Conservation (phyloP, 2,888 invertebrate species). For the Cephus sareptanus region DNA sequence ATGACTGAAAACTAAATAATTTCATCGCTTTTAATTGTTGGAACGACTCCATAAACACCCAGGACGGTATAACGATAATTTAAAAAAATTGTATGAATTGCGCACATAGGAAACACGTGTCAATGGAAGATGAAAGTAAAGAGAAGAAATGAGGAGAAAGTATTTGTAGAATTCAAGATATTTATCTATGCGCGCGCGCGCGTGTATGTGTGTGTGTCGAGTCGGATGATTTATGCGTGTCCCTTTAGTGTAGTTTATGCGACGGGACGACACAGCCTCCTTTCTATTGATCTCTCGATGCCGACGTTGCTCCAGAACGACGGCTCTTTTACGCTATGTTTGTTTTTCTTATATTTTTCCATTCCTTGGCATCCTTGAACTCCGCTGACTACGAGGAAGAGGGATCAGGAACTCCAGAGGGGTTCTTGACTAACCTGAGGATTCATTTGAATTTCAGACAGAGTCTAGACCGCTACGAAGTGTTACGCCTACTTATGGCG, state of each 20-base stretch:
- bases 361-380: neutral
- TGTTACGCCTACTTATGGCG: neutral
- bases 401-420: neutral
- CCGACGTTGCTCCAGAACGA: neutral
- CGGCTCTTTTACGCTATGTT: neutral
- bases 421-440: constrained; percentile 5
- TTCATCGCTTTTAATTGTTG: too few relatives aligned
- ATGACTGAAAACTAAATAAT: neutral
- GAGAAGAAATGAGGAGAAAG: neutral
- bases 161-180: neutral
- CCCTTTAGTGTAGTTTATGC: neutral
- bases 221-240: neutral
- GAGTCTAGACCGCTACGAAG: constrained; percentile 39
- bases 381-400: neutral
- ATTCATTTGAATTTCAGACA: constrained; percentile 39
- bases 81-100: neutral
- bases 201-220: neutral
- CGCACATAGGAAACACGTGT: neutral
- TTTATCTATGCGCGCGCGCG: constrained; percentile 19
- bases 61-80: neutral
- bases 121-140: neutral
- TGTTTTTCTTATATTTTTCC: neutral
- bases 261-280: neutral
- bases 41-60: neutral
- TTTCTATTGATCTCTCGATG: neutral